These are phyloP conservation scores for Drosophila rubida DNA, from an alignment of 2,888 invertebrate genomes.

Conservation along the genomic window DNA sequence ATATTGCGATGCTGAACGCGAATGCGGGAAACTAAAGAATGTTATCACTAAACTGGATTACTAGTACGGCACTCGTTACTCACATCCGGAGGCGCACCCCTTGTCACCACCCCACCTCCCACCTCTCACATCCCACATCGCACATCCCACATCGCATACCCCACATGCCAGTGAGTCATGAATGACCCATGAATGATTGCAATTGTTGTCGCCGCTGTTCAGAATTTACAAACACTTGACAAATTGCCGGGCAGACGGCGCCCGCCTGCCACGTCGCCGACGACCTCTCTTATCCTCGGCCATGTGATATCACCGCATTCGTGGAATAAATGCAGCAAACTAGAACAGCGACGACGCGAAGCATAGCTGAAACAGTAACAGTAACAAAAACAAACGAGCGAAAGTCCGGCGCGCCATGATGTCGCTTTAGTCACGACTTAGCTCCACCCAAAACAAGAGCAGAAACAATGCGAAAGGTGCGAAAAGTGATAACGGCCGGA, in stretches of 20 bases:
- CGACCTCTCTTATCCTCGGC: background rate
- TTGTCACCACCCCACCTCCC: background rate
- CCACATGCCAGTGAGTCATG: conserved; percentile 37
- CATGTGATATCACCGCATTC: conserved; percentile 40
- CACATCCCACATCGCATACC: background rate
- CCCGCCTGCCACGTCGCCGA: background rate
- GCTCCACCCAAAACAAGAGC: conserved; percentile 13
- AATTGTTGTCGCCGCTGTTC: conserved; percentile 37
- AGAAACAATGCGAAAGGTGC: conserved; percentile 16
- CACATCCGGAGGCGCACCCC: conserved; percentile 8
- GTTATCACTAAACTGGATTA: conserved; percentile 40
- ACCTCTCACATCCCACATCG: background rate
- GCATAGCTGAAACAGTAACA: too few relatives aligned
- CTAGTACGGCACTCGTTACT: conserved; percentile 1
- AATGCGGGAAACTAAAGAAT: conserved; percentile 27
- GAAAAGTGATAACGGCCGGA: conserved; percentile 20
- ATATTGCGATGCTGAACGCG: conserved; percentile 29
- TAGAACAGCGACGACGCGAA: conserved; percentile 10
- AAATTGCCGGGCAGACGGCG: conserved; percentile 37
- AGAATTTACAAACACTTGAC: conserved; percentile 50
- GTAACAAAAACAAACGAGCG: background rate
- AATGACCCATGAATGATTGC: conserved; percentile 46
- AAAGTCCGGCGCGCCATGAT: conserved; percentile 13
- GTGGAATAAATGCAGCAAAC: conserved; percentile 33
- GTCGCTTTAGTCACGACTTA: conserved; percentile 8